Evolutionary conservation across 2,113 vertebrate genomes (phyloP).

Genomic region (Hipposideros armiger): DNA sequence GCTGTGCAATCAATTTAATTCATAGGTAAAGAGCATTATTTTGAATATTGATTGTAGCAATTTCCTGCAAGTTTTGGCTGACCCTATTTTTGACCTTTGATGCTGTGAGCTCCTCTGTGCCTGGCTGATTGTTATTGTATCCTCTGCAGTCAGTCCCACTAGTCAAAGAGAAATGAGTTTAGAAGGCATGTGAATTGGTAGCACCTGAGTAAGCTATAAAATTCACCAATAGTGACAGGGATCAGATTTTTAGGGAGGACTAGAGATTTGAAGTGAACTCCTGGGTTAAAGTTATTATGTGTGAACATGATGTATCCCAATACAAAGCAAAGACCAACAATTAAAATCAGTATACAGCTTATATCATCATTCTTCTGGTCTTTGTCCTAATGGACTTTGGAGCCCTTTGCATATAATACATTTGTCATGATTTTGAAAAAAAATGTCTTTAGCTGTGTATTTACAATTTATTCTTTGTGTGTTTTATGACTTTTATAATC

Average conservation of each 20-base stretch:
- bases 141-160: not conserved
- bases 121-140: not conserved
- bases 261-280: not conserved
- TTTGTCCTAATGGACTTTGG: not conserved
- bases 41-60: not conserved
- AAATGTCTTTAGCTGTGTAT: not conserved
- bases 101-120: not conserved
- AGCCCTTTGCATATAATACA: not conserved
- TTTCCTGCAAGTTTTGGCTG: not conserved
- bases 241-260: not conserved
- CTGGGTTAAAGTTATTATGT: not conserved
- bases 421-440: not conserved
- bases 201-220: not conserved
- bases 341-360: not conserved
- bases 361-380: not conserved
- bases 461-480: not conserved
- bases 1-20: conserved; percentile 23
- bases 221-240: not conserved
- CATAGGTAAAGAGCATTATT: not conserved
- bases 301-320: not conserved
- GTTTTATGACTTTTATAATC: not conserved
- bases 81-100: not conserved
- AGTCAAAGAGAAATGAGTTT: not conserved
- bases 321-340: not conserved
- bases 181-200: not conserved